Evolutionary conservation across 2,888 invertebrate genomes (phyloP).

Genomic region (Neoitamus cyanurus): DNA sequence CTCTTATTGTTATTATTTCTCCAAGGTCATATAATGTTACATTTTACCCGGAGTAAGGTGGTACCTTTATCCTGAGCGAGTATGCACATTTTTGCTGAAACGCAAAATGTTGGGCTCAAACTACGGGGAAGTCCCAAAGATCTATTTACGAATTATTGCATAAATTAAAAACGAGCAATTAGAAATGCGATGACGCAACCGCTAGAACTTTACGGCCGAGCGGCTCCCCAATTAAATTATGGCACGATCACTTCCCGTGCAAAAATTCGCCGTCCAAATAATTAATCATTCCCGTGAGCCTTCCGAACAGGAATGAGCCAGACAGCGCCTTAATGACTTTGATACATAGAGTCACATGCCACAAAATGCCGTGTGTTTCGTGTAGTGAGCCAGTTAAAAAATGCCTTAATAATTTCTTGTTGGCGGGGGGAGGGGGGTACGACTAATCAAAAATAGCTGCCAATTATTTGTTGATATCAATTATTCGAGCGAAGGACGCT

Average conservation of each 20-base stretch:
- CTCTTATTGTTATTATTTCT: no score
- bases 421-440: not conserved
- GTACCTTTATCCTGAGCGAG: no score
- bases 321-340: not conserved
- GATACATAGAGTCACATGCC: not conserved
- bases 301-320: not conserved
- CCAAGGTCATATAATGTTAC: no score
- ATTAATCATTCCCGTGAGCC: not conserved
- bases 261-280: not conserved
- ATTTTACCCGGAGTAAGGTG: no score
- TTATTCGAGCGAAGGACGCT: not conserved
- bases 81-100: not conserved
- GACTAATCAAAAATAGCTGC: not conserved
- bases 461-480: not conserved
- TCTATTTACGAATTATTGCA: not conserved
- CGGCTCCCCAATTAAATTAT: not conserved
- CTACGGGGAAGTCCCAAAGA: not conserved
- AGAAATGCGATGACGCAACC: not conserved
- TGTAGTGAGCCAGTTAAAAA: not conserved
- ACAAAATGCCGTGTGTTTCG: not conserved
- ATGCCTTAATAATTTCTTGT: not conserved
- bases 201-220: not conserved
- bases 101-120: not conserved
- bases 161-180: not conserved
- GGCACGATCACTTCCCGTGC: not conserved